phyloP scores from a whole-genome alignment of 2,797 vertebrate genomes.

The Eupleurogrammus muticus region DNA sequence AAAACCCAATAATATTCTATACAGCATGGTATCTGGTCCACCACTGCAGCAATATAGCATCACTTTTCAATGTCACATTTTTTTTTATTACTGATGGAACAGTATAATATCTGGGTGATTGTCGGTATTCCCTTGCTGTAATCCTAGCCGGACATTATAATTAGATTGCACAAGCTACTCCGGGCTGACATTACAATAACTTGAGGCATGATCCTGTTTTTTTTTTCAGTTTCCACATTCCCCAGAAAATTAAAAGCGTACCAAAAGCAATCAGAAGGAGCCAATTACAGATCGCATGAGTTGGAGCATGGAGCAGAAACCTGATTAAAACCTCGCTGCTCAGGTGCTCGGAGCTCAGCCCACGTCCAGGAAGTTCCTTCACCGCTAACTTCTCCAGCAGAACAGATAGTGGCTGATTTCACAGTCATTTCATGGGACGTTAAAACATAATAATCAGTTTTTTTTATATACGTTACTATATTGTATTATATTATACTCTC shows the following conservation, averaged over 20 bases:
- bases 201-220: constrained; percentile 11
- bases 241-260: constrained; percentile 22
- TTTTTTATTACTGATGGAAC: neutral
- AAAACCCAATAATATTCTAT: constrained; percentile 15
- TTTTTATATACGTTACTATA: too few relatives aligned
- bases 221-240: constrained; percentile 28
- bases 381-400: neutral
- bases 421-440: neutral
- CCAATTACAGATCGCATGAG: constrained; percentile 23
- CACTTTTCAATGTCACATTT: neutral
- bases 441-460: neutral
- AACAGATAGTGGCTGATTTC: neutral
- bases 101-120: constrained; percentile 4
- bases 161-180: constrained; percentile 44
- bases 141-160: constrained; percentile 37
- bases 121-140: constrained; percentile 16
- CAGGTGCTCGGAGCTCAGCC: neutral
- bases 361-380: neutral
- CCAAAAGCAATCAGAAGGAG: constrained; percentile 5
- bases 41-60: constrained; percentile 20
- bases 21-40: constrained; percentile 15
- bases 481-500: too few relatives aligned
- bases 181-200: constrained; percentile 31
- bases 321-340: constrained; percentile 27
- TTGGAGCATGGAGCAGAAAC: constrained; percentile 18